Percentiles rank a stretch among this genome's conserved stretches.
phyloP scores from a whole-genome alignment of 2,797 vertebrate genomes.

The Pagetopsis macropterus region DNA sequence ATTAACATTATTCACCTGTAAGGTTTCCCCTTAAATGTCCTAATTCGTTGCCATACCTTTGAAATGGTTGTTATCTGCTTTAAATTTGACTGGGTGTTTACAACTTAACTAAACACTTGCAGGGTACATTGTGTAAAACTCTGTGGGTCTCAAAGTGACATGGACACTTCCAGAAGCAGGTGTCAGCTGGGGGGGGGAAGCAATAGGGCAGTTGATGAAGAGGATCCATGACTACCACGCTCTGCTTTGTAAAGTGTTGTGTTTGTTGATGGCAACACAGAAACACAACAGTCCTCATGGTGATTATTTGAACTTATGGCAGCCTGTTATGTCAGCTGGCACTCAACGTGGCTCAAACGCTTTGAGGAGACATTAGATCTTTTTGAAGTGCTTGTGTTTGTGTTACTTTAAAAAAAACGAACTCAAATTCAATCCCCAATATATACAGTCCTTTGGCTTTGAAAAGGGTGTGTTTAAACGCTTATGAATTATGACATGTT shows the following conservation, averaged over 20 bases:
- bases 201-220: conserved; percentile 13
- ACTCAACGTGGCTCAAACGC: not conserved
- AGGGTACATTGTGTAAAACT: conserved; percentile 12
- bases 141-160: conserved; percentile 12
- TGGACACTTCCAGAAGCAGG: conserved; percentile 6
- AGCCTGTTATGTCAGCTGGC: conserved; percentile 11
- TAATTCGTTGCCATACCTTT: conserved; percentile 9
- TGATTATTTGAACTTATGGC: conserved; percentile 21
- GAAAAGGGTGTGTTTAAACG: too few relatives aligned
- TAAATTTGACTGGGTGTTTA: conserved; percentile 12
- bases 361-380: conserved; percentile 19
- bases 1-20: too few relatives aligned
- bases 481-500: too few relatives aligned
- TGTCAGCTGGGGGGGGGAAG: conserved; percentile 8
- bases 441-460: not conserved
- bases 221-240: conserved; percentile 33
- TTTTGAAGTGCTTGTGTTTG: conserved; percentile 2
- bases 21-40: conserved; percentile 4
- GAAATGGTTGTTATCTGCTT: conserved; percentile 16
- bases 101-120: conserved; percentile 3
- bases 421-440: not conserved
- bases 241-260: conserved; percentile 14
- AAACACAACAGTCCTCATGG: conserved; percentile 8
- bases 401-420: not conserved
- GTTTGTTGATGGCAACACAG: conserved; percentile 37